These are phyloP conservation scores for Uria lomvia DNA, from an alignment of 2,113 vertebrate species.

Conservation along the genomic window DNA sequence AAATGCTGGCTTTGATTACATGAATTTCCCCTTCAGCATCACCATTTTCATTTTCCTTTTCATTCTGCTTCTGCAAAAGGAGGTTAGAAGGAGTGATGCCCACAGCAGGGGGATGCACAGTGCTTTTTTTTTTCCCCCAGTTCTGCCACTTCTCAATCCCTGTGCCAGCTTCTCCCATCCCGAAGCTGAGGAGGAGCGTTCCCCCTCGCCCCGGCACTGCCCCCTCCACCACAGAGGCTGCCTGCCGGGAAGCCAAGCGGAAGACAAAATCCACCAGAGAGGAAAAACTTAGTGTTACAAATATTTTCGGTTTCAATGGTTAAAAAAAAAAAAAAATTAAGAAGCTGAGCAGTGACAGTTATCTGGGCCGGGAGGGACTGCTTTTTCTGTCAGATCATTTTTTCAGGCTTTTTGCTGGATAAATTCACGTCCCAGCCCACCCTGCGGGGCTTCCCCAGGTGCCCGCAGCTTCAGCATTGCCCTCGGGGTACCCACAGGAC, in stretches of 20 bases:
- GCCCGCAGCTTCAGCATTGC: background rate
- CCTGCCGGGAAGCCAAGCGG: background rate
- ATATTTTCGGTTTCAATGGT: background rate
- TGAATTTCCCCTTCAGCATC: background rate
- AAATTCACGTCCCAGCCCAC: background rate
- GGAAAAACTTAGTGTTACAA: background rate
- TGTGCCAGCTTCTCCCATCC: background rate
- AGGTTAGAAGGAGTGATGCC: background rate
- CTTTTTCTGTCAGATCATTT: background rate
- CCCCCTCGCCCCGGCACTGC: fast-evolving
- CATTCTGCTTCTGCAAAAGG: background rate
- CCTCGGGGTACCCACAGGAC: background rate
- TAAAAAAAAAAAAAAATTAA: background rate
- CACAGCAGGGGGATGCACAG: fast-evolving
- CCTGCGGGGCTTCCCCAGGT: fast-evolving
- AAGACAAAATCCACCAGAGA: background rate
- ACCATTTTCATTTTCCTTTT: background rate
- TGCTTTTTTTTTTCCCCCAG: fast-evolving
- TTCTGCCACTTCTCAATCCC: background rate
- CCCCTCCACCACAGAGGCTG: background rate
- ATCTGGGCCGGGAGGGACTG: background rate
- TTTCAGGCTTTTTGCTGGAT: background rate
- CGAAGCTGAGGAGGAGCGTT: background rate
- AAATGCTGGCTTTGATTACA: background rate
- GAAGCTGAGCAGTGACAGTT: background rate